A percentile compares a stretch with the other conserved stretches of the same genome.
Conservation (phyloP, 37 sponge, comb jelly and placozoan genomes). For the Chondrilla cf. caribensis region DNA sequence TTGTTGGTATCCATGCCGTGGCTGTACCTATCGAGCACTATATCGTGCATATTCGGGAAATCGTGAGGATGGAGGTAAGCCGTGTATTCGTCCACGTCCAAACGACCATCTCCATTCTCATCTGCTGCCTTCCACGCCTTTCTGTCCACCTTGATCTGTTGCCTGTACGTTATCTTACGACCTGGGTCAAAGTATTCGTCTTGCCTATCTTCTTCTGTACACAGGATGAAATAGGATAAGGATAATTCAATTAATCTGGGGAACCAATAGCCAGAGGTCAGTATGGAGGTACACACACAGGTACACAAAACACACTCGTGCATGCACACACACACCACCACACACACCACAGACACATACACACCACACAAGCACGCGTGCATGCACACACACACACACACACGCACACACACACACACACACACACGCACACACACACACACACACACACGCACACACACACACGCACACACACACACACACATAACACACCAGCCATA, state of each 20-base stretch:
- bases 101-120: conserved; percentile 22
- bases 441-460: conserved; percentile 33
- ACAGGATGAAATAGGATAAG: not conserved
- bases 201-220: not conserved
- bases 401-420: not conserved
- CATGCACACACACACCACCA: too few relatives aligned
- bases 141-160: conserved; percentile 23
- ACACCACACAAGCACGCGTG: not conserved
- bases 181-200: not conserved
- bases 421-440: conserved; percentile 14
- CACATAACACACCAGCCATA: conserved; percentile 23
- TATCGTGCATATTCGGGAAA: conserved; percentile 32
- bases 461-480: conserved; percentile 20
- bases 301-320: too few relatives aligned
- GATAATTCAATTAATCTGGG: too few relatives aligned
- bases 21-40: conserved; percentile 34
- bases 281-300: too few relatives aligned
- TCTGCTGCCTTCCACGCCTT: conserved; percentile 29
- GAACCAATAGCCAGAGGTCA: too few relatives aligned
- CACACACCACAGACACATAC: not conserved
- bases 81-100: conserved; percentile 36
- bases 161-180: not conserved
- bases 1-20: conserved; percentile 14
- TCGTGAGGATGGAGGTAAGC: conserved; percentile 50
- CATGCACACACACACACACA: conserved; percentile 12